Base-by-base conservation (phyloP, 2,797 vertebrate genomes). In the Lacerta agilis region DNA sequence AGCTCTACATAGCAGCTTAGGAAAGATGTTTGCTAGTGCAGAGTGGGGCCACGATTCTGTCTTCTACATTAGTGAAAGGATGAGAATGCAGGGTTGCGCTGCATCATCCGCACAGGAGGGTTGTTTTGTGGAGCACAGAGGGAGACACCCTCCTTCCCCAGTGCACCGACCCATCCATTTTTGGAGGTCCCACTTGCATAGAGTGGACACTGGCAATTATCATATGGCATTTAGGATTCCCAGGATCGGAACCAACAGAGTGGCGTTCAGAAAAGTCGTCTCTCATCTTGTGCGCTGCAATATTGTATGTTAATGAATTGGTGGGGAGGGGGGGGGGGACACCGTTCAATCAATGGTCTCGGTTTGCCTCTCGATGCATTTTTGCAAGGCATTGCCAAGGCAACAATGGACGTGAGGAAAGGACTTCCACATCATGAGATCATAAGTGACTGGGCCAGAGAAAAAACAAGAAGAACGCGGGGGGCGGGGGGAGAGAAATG, bases 391-490 rank as follows among this genome's bases (percentile, higher is more conserved):
- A 92, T 78, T 79, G 80, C 83, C 0, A 2, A 89, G 29, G 76
- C n/a, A 87, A 91, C 90, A 38, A 73, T 23, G 38, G 88, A 5
- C 13, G 83, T 88, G 83, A 85, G 82, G 77, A 79, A 81, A 3
- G 33, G 13, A 27, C 61, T 17, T 91, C 89, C 41, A 78, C 75
- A 18, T 88, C 89, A 77, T 10, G 36, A 25, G 4, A 11, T 77
- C 72, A 88, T 81, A 89, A 92, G 72, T 76, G 89, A 93, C 92
- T 33, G 82, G 86, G 73, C 15, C 72, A 66, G 73, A 23, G 86
- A 6, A 29, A 29, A 84, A 90, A 61, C 27, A 85, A 2, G 76
- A 80, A 87, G 58, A 78, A 93, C 86, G 84, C 73, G 38, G 25
- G 0, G 90, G 17, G 1, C 1, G 20, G 58, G 18, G 58, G 2